These are phyloP conservation scores for Tragelaphus eurycerus DNA, from an alignment of 2,797 vertebrate species.

Conservation along the genomic window DNA sequence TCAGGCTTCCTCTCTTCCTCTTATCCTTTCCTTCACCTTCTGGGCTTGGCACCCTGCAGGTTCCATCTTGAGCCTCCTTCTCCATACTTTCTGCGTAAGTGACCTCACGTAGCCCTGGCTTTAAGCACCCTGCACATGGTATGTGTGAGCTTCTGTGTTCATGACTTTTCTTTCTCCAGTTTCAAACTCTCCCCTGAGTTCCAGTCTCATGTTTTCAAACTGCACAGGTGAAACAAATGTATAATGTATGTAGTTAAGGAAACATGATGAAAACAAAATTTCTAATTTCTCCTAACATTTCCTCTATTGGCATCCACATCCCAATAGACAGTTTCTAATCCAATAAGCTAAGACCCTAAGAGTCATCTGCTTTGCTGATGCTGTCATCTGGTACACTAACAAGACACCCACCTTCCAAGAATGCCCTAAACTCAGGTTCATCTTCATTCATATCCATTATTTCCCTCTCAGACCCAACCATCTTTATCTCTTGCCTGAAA, in stretches of 20 bases:
- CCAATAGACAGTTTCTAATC: not conserved
- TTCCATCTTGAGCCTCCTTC: too few relatives aligned
- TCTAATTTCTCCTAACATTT: not conserved
- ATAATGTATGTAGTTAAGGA: not conserved
- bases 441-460: accelerated
- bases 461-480: not conserved
- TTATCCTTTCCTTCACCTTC: not conserved
- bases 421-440: accelerated
- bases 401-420: accelerated
- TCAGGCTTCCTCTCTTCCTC: not conserved
- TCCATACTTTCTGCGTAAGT: not conserved
- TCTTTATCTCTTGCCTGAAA: not conserved
- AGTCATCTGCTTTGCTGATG: not conserved
- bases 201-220: not conserved
- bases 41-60: not conserved
- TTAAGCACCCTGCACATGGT: not conserved
- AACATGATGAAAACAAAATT: not conserved
- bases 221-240: not conserved
- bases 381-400: accelerated
- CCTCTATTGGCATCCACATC: not conserved
- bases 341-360: not conserved
- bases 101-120: accelerated
- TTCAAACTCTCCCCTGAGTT: not conserved
- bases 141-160: not conserved
- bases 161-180: not conserved